Percentiles rank a stretch among this genome's conserved stretches.
phyloP scores from a whole-genome alignment of 1,140 invertebrate genomes.

The Lasioglossum baleicum region DNA sequence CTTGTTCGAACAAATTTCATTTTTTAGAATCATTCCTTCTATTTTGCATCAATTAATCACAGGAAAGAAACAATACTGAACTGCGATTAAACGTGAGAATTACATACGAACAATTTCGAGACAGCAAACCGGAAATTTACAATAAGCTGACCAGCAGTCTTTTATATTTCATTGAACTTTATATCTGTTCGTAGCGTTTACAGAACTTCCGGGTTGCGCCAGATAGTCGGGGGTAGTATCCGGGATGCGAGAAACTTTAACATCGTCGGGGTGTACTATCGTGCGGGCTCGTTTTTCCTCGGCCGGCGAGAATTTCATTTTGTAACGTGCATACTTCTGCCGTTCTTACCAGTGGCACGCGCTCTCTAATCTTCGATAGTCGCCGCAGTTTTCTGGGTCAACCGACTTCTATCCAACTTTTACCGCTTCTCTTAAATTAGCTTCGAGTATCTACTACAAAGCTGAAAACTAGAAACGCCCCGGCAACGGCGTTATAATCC shows the following conservation, averaged over 20 bases:
- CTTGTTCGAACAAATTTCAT: too few relatives aligned
- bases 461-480: constrained; percentile 18
- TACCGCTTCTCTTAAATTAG: constrained; percentile 45
- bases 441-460: constrained; percentile 34
- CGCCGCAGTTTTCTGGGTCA: constrained; percentile 18
- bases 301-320: constrained; percentile 19
- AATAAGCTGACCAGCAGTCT: background rate
- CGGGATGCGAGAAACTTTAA: background rate
- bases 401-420: constrained; percentile 21
- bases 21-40: too few relatives aligned
- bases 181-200: too few relatives aligned
- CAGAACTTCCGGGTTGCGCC: background rate
- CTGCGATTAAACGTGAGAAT: too few relatives aligned
- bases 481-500: constrained; percentile 31
- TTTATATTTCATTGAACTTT: background rate
- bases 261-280: background rate
- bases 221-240: background rate
- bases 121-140: background rate
- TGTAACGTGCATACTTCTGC: constrained; percentile 15
- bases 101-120: too few relatives aligned
- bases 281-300: background rate
- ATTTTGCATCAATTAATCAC: too few relatives aligned
- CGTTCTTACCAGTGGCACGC: constrained; percentile 7
- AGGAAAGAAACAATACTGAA: too few relatives aligned
- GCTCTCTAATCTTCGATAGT: constrained; percentile 35